phyloP scores from a whole-genome alignment of 2,113 vertebrate species.

The Phylloscopus trochiloides region DNA sequence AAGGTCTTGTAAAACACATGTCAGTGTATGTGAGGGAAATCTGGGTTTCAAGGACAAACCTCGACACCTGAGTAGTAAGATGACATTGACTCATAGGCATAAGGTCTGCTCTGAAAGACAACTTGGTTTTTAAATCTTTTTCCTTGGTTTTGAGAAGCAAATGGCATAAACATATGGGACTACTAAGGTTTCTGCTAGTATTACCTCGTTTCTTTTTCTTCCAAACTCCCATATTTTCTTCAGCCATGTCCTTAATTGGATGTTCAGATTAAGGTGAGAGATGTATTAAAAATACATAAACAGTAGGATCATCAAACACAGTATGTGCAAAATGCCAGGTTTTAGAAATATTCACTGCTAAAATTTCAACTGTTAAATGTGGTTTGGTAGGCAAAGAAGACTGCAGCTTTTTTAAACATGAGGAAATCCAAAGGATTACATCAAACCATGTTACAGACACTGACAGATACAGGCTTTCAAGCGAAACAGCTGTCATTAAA shows the following conservation, averaged over 20 bases:
- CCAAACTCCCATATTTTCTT: neutral
- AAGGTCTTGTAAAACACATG: constrained; percentile 19
- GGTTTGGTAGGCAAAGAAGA: neutral
- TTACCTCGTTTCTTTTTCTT: neutral
- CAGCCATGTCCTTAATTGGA: neutral
- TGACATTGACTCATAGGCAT: constrained; percentile 23
- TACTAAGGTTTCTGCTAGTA: neutral
- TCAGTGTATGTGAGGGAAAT: neutral
- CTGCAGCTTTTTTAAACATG: constrained; percentile 9
- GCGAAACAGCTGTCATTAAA: constrained; percentile 54
- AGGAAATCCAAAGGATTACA: constrained; percentile 53
- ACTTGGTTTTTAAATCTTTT: neutral
- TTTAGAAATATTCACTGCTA: neutral
- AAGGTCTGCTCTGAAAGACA: neutral
- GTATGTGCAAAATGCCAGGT: neutral
- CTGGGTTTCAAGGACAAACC: constrained; percentile 20
- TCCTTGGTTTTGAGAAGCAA: constrained; percentile 22
- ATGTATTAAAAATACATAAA: neutral
- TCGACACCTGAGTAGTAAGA: neutral
- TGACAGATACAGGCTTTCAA: constrained; percentile 30
- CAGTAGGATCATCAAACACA: neutral
- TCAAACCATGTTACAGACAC: constrained; percentile 17
- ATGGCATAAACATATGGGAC: neutral
- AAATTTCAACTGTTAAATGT: constrained; percentile 25
- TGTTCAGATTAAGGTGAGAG: neutral